Base-by-base conservation (phyloP, 1,140 invertebrate genomes). In the Drosophila arawakana region DNA sequence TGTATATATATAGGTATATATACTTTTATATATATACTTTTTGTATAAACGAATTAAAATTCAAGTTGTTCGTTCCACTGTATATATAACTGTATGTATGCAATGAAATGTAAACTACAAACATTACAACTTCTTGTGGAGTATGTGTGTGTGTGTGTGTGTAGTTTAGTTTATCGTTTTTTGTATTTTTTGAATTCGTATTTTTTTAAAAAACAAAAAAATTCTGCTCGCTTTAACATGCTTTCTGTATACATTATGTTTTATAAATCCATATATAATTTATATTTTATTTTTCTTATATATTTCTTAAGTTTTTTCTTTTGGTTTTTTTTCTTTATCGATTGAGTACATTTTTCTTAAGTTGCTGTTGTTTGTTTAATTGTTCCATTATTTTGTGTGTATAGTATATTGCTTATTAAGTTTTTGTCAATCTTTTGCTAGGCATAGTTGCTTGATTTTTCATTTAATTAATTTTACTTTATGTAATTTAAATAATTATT, bases 1-100 rank as follows among this genome's bases (percentile, higher is more conserved):
- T 66, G 13, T 70, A 25, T 65, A 21, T 15, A 25, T 65, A 21
- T 63, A 39, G 18, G 18, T 61, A 55, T 77, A 43, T 85, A 35
- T 55, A 49, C 35, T 55, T 46, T 15, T 15, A 15, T 15, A 15
- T 15, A 15, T 15, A 15, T 15, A 15, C 15, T 15, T 15, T 73
- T 73, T 88, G 69, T 86, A 82, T 88, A 86, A 82, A 88, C 83
- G 83, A 88, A 78, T 86, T 86, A 73, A 82, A 86, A 83, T 82
- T 86, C 76, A 88, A 80, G 60, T 81, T 78, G 39, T 70, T 77
- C 55, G 44, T 63, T 68, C 41, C 46, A 46, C 21, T 61, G 47
- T 70, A 43, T 76, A 57, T 84, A 34, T 46, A 35, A 59, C 15
- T 57, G 41, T 59, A 49, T 63, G 58, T 73, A 43, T 49, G 30